Base-by-base conservation (phyloP, 2,888 invertebrate genomes). In the Acrobasis suavella region DNA sequence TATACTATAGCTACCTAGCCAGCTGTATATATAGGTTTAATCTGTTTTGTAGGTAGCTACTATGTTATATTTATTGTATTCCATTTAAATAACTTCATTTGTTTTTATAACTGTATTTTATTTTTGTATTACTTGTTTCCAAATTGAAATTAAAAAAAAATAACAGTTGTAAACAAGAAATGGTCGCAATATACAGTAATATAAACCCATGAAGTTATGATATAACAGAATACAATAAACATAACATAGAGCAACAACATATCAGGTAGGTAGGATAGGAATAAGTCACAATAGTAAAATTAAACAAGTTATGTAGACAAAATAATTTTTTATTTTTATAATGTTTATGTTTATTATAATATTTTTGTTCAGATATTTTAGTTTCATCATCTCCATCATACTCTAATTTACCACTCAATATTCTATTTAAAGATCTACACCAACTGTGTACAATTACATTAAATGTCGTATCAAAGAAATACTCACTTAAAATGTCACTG, bases 291-390 rank as follows among this genome's bases (percentile, higher is more conserved):
- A 10, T 39, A 39, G 39, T 39, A 42, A 42, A 42, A 42, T 42
- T 10, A 42, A 42, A 42, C 42, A 42, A 42, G 42, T 42, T 42
- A 9, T 42, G 42, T 42, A 42, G 42, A 42, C 42, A 42, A 42
- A 42, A 42, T 42, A 1, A 55, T 38, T 55, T 55, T 55, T 37
- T 55, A 15, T 38, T 55, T 55, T 55, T 38, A 38, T 51, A 51
- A 38, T 60, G n/a, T 51, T 60, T 60, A 60, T 52, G 60, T 60
- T 52, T 60, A 12, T 39, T 37, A 46, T 61, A 54, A 46, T 61
- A 61, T 22, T 32, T 32, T 61, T 54, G 54, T 15, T 52, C 60
- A 12, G 17, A 38, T 14, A 22, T 32, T 61, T 54, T 61, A 15
- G 37, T 54, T 46, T 52, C 50, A 17, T 54, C 61, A 38, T 61